Evolutionary conservation across 2,797 vertebrate species (phyloP), one percentile per base, ranked within the genome.

Genomic region (Gymnothorax reevesii): DNA sequence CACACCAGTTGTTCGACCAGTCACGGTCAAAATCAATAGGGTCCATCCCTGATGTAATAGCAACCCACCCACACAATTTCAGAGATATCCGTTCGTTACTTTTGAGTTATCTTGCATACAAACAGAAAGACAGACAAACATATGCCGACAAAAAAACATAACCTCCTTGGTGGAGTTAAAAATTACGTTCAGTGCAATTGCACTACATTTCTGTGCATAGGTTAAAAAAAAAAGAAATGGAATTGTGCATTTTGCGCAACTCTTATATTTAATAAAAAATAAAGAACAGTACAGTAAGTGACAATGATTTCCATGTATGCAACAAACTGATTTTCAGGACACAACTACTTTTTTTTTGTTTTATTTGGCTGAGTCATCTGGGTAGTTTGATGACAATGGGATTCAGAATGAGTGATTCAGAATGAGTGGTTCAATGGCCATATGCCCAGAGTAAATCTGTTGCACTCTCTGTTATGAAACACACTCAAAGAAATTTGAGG

Each of bases 301-400:
- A 9, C 5, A 69, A 69, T 22, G 25, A 69, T 69, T 69, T 66
- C 10, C 1, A 25, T 69, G 2, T 69, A 9, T 25, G 9, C 64
- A 69, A 25, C 22, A n/a, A 64, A 20, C 62, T 64, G 62, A 64
- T 22, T 64, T 69, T 25, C 7, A 69, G 64, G 7, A n/a, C 64
- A 69, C 22, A 69, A 69, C n/a, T 69, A n/a, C 9, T 73, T 27
- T 42, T 77, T 49, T 49, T 77, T 77, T 7, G 4, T 42, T 77
- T 42, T 77, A 49, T 77, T 77, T 52, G 33, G 73, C 73, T 49
- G 33, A 77, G 73, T 77, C 73, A 69, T n/a, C 64, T 8, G 64
- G 25, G 64, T 25, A 9, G 64, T 8, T 69, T 69, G 64, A 69
- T 69, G 64, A 69, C 64, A 69, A n/a, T 9, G 64, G 52, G 73